Percentiles rank a stretch among this genome's conserved stretches.
phyloP scores from a whole-genome alignment of 2,888 invertebrate species.

The Euplagia quadripunctaria region DNA sequence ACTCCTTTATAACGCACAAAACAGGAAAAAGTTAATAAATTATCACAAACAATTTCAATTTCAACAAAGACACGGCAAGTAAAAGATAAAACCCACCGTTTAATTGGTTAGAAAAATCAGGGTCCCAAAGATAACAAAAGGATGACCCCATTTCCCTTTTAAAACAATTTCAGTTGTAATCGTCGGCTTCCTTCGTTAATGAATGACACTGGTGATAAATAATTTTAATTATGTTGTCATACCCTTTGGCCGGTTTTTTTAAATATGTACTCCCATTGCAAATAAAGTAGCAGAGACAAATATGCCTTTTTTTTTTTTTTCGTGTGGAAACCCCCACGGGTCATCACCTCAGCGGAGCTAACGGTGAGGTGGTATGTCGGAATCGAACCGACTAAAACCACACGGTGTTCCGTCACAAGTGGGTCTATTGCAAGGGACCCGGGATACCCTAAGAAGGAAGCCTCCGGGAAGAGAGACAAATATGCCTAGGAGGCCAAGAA shows the following conservation, averaged over 20 bases:
- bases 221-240: constrained; percentile 43
- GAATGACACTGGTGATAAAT: constrained; percentile 39
- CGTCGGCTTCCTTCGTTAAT: constrained; percentile 33
- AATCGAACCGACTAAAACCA: too few relatives aligned
- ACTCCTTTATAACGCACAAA: neutral
- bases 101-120: constrained; percentile 27
- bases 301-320: too few relatives aligned
- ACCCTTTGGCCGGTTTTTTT: constrained; percentile 31
- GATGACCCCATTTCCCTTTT: constrained; percentile 13
- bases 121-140: constrained; percentile 22
- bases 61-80: constrained; percentile 1
- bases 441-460: too few relatives aligned
- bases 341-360: too few relatives aligned
- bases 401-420: too few relatives aligned
- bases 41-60: constrained; percentile 15
- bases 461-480: too few relatives aligned
- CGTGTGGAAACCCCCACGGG: too few relatives aligned
- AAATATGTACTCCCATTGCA: constrained; percentile 17
- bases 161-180: constrained; percentile 32
- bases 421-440: too few relatives aligned
- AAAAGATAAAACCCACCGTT: constrained; percentile 14
- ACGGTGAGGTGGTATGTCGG: too few relatives aligned
- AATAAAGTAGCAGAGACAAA: constrained; percentile 18
- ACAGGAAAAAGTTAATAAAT: neutral
- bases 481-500: too few relatives aligned